Evolutionary conservation across 2,113 vertebrate species (phyloP), one percentile per base, ranked within the genome.

Genomic region (Turdus rufiventris): DNA sequence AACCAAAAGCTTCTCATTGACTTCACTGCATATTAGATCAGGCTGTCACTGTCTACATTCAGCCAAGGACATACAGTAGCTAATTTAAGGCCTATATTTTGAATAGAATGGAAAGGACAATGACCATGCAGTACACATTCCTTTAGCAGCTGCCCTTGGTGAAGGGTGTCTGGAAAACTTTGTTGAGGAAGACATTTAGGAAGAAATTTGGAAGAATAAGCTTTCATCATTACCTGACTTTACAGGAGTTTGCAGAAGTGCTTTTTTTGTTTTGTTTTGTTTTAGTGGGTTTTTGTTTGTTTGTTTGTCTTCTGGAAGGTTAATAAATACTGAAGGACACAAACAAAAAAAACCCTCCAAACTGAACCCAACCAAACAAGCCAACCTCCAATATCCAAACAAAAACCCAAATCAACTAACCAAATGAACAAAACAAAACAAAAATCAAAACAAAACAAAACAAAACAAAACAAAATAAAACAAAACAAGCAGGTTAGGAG

Each of bases 1-100:
- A 89, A 85, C 63, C 58, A 80, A 95, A 93, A 93, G 47, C 26
- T 58, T 85, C 42, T 51, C 54, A 76, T 76, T 94, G 87, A 96
- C 66, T 95, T 85, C 29, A 25, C 51, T 80, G 47, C 0, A 2
- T 79, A n/a, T 94, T 56, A 66, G 71, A 83, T 91, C 67, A 85
- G 63, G 23, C 56, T 95, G 91, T 88, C 67, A 72, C 67, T 71
- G 36, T 36, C 88, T 63, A 20, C 48, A 82, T 82, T 89, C 93
- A 94, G 67, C 28, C 84, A 91, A 87, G 78, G 85, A 88, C 36
- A 36, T 29, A 40, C 4, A 65, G 84, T 12, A 83, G 74, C 81
- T 95, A 91, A 93, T 95, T 95, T 85, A 95, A 89, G 56, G 28
- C 4, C 29, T 40, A 8, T 45, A 53, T 29, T 66, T 40, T 91